Conservation (phyloP, 2,113 vertebrate genomes). For the Aspidoscelis tigris region DNA sequence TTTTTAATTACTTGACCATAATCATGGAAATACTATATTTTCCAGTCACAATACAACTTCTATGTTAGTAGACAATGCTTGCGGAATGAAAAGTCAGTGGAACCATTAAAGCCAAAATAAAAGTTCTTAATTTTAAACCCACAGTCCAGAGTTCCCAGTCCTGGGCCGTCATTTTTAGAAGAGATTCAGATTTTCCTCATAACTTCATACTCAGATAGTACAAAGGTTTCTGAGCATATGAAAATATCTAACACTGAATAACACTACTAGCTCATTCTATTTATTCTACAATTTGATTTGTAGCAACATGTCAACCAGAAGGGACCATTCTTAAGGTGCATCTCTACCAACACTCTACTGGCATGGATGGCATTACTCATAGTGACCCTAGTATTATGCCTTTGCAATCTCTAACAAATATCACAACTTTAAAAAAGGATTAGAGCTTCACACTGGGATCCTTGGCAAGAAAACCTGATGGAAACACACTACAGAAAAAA, state of each 20-base stretch:
- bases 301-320: not conserved
- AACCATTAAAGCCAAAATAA: not conserved
- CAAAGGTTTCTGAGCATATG: not conserved
- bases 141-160: not conserved
- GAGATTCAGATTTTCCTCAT: not conserved
- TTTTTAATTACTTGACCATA: too few species aligned
- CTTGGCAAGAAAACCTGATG: too few species aligned
- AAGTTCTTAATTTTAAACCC: not conserved
- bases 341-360: not conserved
- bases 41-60: not conserved
- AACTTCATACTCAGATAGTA: not conserved
- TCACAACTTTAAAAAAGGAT: not conserved
- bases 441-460: too few species aligned
- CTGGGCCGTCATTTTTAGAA: not conserved
- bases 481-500: too few species aligned
- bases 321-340: not conserved
- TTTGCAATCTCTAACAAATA: not conserved
- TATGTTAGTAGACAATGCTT: not conserved
- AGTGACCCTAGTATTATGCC: not conserved
- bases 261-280: too few species aligned
- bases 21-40: not conserved
- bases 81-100: not conserved
- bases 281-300: not conserved
- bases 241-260: not conserved
- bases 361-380: not conserved